phyloP scores from a whole-genome alignment of 2,888 invertebrate species.

The Eudemis profundana region DNA sequence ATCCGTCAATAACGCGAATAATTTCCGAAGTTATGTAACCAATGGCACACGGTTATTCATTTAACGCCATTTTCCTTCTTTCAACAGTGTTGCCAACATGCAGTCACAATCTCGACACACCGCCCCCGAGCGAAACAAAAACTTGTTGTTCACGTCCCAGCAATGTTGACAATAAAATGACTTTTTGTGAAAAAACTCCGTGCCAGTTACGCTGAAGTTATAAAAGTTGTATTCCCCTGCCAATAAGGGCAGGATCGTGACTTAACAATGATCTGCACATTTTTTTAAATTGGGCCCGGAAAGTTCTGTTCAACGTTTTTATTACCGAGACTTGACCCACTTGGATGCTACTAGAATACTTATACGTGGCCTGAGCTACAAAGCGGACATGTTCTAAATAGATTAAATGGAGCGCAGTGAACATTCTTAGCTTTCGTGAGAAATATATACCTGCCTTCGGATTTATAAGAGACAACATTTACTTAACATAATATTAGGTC shows the following conservation, averaged over 20 bases:
- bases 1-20: background rate
- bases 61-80: slow-evolving; percentile 1
- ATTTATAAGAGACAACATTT: no score
- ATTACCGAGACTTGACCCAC: slow-evolving; percentile 27
- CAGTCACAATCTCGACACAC: background rate
- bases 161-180: slow-evolving; percentile 13
- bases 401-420: no score
- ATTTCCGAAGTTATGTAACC: background rate
- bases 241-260: slow-evolving; percentile 37
- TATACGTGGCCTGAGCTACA: no score
- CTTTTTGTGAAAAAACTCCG: slow-evolving; percentile 19
- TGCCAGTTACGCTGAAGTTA: slow-evolving; percentile 17
- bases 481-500: no score
- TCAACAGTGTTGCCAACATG: background rate
- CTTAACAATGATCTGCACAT: slow-evolving; percentile 34
- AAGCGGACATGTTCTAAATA: no score
- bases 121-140: slow-evolving; percentile 13
- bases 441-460: no score
- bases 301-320: slow-evolving; percentile 13
- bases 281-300: slow-evolving; percentile 20
- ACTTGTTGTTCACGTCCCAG: slow-evolving; percentile 14
- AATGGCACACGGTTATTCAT: background rate
- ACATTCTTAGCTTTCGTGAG: no score
- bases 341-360: background rate
- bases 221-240: slow-evolving; percentile 32